phyloP scores from a whole-genome alignment of 2,113 vertebrate species.

The Neolamprologus devosi region DNA sequence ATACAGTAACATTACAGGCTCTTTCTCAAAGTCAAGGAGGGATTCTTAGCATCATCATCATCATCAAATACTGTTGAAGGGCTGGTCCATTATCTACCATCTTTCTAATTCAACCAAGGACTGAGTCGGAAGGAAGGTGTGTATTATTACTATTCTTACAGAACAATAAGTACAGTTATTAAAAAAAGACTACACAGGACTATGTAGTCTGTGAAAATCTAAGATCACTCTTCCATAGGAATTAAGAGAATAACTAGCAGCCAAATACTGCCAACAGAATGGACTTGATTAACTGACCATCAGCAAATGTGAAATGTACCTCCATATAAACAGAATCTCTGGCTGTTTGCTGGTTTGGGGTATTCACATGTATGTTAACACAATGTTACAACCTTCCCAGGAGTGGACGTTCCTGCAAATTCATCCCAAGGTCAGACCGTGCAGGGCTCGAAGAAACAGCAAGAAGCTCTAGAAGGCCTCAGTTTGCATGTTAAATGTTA shows the following conservation, averaged over 20 bases:
- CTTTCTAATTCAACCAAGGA: neutral
- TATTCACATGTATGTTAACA: neutral
- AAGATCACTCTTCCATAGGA: neutral
- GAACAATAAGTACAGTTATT: fast-evolving
- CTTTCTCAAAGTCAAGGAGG: neutral
- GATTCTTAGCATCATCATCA: neutral
- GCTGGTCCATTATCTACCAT: neutral
- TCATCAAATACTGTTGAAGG: neutral
- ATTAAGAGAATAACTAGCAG: neutral
- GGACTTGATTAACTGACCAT: neutral
- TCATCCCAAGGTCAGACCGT: neutral
- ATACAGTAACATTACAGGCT: neutral
- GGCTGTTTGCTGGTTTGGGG: neutral
- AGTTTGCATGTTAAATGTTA: neutral
- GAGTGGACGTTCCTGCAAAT: neutral
- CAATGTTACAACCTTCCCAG: neutral
- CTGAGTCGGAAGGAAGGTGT: neutral
- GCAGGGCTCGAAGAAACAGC: neutral
- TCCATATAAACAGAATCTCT: neutral
- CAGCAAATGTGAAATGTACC: fast-evolving
- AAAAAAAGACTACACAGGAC: neutral
- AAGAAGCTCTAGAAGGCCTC: neutral
- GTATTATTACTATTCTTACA: neutral
- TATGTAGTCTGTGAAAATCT: neutral
- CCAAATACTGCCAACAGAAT: neutral